phyloP scores from a whole-genome alignment of 2,888 invertebrate genomes.

The Xestia c-nigrum region DNA sequence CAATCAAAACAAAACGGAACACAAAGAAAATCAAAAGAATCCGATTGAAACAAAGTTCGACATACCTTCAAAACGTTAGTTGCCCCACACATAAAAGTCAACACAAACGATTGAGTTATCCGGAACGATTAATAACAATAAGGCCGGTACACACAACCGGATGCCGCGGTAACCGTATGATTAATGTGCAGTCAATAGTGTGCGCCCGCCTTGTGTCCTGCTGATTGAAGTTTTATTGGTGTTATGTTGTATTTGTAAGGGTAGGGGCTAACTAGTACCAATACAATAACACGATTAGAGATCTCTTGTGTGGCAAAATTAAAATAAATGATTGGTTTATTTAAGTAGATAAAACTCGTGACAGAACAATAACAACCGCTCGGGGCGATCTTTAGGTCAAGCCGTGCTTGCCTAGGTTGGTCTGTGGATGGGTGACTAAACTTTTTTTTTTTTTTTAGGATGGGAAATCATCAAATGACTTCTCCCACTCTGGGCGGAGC shows the following conservation, averaged over 20 bases:
- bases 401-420: no score
- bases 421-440: no score
- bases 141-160: slow-evolving; percentile 66
- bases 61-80: slow-evolving; percentile 41
- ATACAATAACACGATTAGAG: slow-evolving; percentile 20
- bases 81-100: slow-evolving; percentile 54
- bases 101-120: slow-evolving; percentile 66
- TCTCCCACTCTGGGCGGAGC: no score
- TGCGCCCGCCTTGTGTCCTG: slow-evolving; percentile 53
- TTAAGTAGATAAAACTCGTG: background rate
- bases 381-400: no score
- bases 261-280: slow-evolving; percentile 10
- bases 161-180: slow-evolving; percentile 62
- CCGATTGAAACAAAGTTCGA: background rate
- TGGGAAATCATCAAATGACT: no score
- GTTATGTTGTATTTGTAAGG: slow-evolving; percentile 29
- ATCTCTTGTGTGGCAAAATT: background rate
- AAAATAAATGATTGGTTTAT: background rate
- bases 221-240: slow-evolving; percentile 50
- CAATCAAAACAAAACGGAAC: background rate
- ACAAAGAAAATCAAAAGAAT: slow-evolving; percentile 6
- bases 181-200: slow-evolving; percentile 64
- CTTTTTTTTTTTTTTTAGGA: no score
- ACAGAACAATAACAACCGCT: no score
- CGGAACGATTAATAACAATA: slow-evolving; percentile 78